Evolutionary conservation across 2,113 vertebrate genomes (phyloP).

Genomic region (Psephotus haematonotus): DNA sequence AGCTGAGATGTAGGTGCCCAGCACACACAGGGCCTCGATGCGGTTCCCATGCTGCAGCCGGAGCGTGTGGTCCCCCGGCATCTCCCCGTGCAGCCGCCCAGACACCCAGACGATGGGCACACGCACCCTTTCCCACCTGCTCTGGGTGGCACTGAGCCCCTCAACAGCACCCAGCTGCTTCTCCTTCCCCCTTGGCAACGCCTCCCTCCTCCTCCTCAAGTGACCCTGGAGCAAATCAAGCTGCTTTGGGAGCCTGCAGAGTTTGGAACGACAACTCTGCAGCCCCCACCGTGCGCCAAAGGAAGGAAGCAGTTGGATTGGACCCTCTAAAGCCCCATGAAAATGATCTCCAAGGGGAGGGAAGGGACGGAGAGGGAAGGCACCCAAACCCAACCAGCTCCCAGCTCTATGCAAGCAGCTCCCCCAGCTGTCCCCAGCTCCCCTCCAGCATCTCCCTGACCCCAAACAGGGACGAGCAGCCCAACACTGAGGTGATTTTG

Average conservation of each 20-base stretch:
- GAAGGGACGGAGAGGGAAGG: not conserved
- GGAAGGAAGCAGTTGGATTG: not conserved
- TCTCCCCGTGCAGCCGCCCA: not conserved
- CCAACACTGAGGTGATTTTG: fast-evolving
- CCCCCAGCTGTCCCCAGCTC: slow-evolving; percentile 29
- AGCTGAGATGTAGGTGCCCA: slow-evolving; percentile 57
- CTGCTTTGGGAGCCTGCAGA: not conserved
- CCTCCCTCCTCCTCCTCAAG: not conserved
- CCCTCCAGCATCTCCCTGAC: not conserved
- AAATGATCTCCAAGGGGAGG: not conserved
- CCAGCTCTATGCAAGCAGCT: not conserved
- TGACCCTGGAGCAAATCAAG: not conserved
- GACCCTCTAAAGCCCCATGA: not conserved
- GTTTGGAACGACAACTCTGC: not conserved
- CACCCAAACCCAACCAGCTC: fast-evolving
- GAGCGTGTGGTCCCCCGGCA: slow-evolving; percentile 67
- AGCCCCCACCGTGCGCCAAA: fast-evolving
- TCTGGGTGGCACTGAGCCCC: not conserved
- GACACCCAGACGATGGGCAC: not conserved
- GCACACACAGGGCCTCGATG: slow-evolving; percentile 74
- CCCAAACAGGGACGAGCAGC: fast-evolving
- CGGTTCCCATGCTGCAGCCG: slow-evolving; percentile 75
- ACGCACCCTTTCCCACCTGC: not conserved
- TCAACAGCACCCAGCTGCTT: not conserved
- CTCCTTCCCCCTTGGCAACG: not conserved